These are phyloP conservation scores for Drosophila seclusa DNA, from an alignment of 2,888 invertebrate genomes.

Conservation along the genomic window DNA sequence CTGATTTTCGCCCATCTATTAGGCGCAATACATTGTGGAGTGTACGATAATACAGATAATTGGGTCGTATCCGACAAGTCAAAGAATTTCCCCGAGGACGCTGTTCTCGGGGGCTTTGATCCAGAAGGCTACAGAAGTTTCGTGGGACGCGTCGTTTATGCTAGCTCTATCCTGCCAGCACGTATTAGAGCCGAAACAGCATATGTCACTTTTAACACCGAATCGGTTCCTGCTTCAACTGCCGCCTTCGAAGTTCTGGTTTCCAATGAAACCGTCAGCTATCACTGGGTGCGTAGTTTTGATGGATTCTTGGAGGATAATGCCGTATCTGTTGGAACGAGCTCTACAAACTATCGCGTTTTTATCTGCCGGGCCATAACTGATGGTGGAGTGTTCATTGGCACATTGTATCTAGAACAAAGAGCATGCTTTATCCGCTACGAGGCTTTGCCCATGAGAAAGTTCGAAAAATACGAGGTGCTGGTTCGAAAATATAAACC, in stretches of 20 bases:
- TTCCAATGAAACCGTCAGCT: constrained; percentile 32
- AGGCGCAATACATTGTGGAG: constrained; percentile 38
- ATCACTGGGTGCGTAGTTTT: constrained; percentile 51
- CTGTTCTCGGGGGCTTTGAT: constrained; percentile 52
- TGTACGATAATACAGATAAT: constrained; percentile 37
- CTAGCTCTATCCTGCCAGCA: constrained; percentile 41
- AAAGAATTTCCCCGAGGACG: constrained; percentile 30
- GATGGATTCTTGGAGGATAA: constrained; percentile 49
- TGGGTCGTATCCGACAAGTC: constrained; percentile 38
- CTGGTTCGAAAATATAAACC: constrained; percentile 16
- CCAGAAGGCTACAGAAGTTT: constrained; percentile 53
- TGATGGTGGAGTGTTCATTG: constrained; percentile 45
- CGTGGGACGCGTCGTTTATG: constrained; percentile 45
- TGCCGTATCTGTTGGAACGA: constrained; percentile 53
- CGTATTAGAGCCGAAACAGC: constrained; percentile 46
- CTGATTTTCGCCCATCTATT: constrained; percentile 45
- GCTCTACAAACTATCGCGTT: constrained; percentile 33
- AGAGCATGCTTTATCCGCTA: constrained; percentile 42
- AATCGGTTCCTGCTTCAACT: neutral
- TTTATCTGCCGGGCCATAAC: constrained; percentile 46
- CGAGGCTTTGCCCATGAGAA: constrained; percentile 37
- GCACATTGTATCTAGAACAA: constrained; percentile 36
- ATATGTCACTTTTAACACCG: constrained; percentile 37
- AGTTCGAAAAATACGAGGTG: constrained; percentile 52
- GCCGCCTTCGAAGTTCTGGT: constrained; percentile 37